Base-by-base conservation (phyloP, 2,113 vertebrate genomes). In the Pagrus major region DNA sequence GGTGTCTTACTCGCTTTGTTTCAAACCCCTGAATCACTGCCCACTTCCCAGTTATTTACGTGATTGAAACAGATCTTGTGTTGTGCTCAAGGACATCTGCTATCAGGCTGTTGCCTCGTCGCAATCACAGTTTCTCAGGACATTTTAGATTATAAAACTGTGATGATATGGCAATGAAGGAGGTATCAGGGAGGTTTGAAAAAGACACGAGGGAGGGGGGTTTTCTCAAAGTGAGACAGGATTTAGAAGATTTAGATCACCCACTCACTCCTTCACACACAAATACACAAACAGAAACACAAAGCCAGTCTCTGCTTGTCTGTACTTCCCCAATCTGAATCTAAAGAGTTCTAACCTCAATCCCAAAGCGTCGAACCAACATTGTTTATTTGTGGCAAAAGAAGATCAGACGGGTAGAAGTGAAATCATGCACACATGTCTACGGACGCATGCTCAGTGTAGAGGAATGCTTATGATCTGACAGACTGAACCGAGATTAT, bases 401-500 rank as follows among this genome's bases (percentile, higher is more conserved):
- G 16, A 47, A 52, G 60, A 27, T 56, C 44, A 70, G 29, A 59
- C 6, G 41, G 37, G 31, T 27, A 37, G 15, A 85, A 23, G 29
- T 71, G n/a, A 56, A 70, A 6, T 60, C 27, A 39, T 60, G 47
- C 6, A 5, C 27, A 21, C 33, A 47, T 15, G 52, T 58, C n/a
- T 3, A 33, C n/a, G 14, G 5, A 41, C 12, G 47, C 11, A 42
- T 2, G 59, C 35, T 41, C 29, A 20, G 14, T 20, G n/a, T n/a
- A 80, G 79, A 70, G 54, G 74, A 77, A 81, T 46, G 44, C 14
- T 56, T 33, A 42, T 2, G 23, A 81, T 65, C 27, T 20, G 46
- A 70, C 16, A 54, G 14, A 41, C 60, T 61, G 25, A 64, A 69
- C 54, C 8, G 25, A 76, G 35, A 56, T 54, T 0, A 69, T 51